These are phyloP conservation scores for Acanthococcus lagerstroemiae DNA, from an alignment of 2,888 invertebrate genomes.

Conservation along the genomic window DNA sequence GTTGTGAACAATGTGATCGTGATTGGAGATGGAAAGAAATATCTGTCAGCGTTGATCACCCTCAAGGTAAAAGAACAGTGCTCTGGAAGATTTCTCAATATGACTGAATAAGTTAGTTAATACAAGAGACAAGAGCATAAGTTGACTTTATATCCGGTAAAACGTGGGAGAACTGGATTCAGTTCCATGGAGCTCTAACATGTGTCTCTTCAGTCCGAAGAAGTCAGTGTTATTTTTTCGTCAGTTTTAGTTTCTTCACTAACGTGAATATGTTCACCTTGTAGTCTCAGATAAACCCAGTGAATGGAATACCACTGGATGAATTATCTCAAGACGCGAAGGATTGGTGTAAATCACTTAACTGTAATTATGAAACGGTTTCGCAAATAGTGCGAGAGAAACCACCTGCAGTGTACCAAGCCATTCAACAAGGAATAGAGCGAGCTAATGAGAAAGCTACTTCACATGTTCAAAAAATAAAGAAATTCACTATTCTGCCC, in stretches of 20 bases:
- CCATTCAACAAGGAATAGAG: constrained; percentile 68
- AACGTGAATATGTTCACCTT: too few species aligned
- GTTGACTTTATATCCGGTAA: too few species aligned
- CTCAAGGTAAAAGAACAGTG: constrained; percentile 57
- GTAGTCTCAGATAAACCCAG: constrained; percentile 63
- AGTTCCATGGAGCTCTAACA: too few species aligned
- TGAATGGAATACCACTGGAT: constrained; percentile 63
- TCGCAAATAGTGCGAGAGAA: constrained; percentile 57
- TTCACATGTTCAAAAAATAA: constrained; percentile 79
- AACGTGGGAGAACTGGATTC: too few species aligned
- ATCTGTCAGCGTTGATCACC: constrained; percentile 70
- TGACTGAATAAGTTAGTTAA: too few species aligned
- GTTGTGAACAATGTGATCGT: constrained; percentile 72
- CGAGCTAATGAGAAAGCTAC: constrained; percentile 67
- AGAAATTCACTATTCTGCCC: constrained; percentile 43
- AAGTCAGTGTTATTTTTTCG: too few species aligned
- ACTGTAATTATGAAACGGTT: constrained; percentile 52
- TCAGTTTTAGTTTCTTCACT: too few species aligned
- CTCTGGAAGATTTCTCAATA: too few species aligned
- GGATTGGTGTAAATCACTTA: constrained; percentile 61
- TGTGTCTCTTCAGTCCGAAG: too few species aligned
- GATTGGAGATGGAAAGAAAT: constrained; percentile 78
- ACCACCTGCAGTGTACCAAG: constrained; percentile 50
- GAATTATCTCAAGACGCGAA: constrained; percentile 53
- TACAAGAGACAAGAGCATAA: too few species aligned